phyloP scores from a whole-genome alignment of 1,140 invertebrate species.

The Kradibia gibbosae region DNA sequence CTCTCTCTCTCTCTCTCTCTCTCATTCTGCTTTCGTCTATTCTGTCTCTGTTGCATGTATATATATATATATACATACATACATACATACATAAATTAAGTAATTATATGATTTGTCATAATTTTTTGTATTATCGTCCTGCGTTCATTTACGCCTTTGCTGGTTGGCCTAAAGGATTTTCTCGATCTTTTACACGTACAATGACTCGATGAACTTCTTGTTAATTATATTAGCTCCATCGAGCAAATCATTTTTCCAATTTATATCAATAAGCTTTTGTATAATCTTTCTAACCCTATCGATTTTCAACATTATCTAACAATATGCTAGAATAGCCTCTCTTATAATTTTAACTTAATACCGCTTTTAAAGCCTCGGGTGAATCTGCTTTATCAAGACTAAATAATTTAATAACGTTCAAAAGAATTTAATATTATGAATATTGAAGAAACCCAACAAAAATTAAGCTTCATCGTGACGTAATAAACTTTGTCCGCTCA shows the following conservation, averaged over 20 bases:
- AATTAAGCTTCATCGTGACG: too few species aligned
- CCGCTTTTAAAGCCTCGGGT: too few species aligned
- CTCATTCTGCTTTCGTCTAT: not conserved
- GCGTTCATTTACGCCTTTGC: slow-evolving; percentile 59
- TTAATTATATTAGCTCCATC: slow-evolving; percentile 67
- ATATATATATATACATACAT: not conserved
- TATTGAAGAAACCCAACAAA: too few species aligned
- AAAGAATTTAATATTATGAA: too few species aligned
- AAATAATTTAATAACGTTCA: too few species aligned
- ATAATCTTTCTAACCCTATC: not conserved
- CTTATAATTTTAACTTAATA: too few species aligned
- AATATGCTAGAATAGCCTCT: too few species aligned
- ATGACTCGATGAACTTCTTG: slow-evolving; percentile 46
- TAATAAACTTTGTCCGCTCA: too few species aligned
- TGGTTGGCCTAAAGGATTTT: slow-evolving; percentile 52
- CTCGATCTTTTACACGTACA: not conserved
- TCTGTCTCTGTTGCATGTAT: too few species aligned
- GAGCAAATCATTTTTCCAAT: slow-evolving; percentile 69
- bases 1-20: not conserved
- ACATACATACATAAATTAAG: not conserved
- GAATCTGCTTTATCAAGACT: too few species aligned
- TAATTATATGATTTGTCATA: not conserved
- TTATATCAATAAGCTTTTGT: slow-evolving; percentile 56
- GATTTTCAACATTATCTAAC: too few species aligned
- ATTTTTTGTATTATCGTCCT: slow-evolving; percentile 53